phyloP scores from a whole-genome alignment of 1,140 invertebrate genomes.

The Solenopsis invicta region DNA sequence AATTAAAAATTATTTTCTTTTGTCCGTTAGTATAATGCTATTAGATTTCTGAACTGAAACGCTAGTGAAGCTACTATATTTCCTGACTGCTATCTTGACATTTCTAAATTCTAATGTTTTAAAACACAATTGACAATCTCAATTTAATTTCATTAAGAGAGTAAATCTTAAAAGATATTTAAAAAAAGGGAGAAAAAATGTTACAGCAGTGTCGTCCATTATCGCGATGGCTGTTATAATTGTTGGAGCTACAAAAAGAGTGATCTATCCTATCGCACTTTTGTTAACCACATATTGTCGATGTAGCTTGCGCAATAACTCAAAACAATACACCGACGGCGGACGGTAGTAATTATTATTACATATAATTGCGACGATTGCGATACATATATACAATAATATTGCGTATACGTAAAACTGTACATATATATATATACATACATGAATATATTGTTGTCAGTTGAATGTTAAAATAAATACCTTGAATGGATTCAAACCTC shows the following conservation, averaged over 20 bases:
- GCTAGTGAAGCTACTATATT: not conserved
- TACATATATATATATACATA: constrained; percentile 73
- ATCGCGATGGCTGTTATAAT: constrained; percentile 20
- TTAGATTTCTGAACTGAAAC: not conserved
- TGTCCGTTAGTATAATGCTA: not conserved
- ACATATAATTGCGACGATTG: constrained; percentile 66
- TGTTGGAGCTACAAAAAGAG: constrained; percentile 23
- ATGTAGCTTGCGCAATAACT: constrained; percentile 79
- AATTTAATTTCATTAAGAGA: not conserved
- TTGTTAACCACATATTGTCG: constrained; percentile 68
- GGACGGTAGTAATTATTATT: constrained; percentile 68
- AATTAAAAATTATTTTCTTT: constrained; percentile 2
- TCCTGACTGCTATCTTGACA: not conserved
- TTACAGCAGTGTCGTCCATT: constrained; percentile 17
- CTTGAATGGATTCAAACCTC: constrained; percentile 76
- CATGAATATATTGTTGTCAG: constrained; percentile 84
- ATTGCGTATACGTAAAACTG: constrained; percentile 55
- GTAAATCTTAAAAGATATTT: not conserved
- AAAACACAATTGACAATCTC: constrained; percentile 18
- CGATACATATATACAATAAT: constrained; percentile 73
- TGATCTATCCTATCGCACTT: constrained; percentile 67
- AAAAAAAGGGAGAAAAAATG: not conserved
- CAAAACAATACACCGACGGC: constrained; percentile 73
- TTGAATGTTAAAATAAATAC: constrained; percentile 87
- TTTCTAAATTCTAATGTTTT: constrained; percentile 30